Percentiles rank a stretch among this genome's conserved stretches.
Evolutionary conservation across 2,888 invertebrate species (phyloP).

Genomic region (Rhabditophanes sp.): DNA sequence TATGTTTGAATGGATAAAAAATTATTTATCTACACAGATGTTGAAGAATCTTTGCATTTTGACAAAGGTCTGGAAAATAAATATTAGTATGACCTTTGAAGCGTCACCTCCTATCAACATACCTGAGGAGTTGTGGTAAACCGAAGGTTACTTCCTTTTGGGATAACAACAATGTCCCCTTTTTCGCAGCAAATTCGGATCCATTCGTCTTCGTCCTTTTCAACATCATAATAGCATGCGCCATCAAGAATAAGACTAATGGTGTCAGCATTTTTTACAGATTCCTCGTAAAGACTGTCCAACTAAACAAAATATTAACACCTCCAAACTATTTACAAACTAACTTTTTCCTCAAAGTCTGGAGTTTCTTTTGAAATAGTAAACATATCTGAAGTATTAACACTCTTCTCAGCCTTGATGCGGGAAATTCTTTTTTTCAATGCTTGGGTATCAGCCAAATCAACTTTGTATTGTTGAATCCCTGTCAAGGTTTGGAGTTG

Average conservation of each 20-base stretch:
- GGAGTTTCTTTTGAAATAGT: conserved; percentile 2
- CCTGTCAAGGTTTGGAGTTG: conserved; percentile 10
- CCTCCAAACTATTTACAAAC: not conserved
- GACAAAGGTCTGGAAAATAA: conserved; percentile 25
- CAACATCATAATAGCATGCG: conserved; percentile 32
- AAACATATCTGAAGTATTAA: conserved; percentile 22
- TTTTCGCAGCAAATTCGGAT: conserved; percentile 26
- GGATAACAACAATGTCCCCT: conserved; percentile 35
- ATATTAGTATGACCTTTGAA: too few species aligned
- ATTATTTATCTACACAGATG: too few species aligned
- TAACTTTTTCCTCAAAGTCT: conserved; percentile 30
- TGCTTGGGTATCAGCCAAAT: conserved; percentile 33
- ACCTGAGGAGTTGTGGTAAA: conserved; percentile 36
- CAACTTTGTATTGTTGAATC: conserved; percentile 17
- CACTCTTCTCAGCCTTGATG: conserved; percentile 28
- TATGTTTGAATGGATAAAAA: too few species aligned
- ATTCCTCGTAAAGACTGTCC: conserved; percentile 31
- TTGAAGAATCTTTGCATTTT: conserved; percentile 28
- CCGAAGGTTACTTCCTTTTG: conserved; percentile 24
- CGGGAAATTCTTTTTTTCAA: conserved; percentile 35
- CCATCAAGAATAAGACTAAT: conserved; percentile 31
- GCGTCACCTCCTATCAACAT: not conserved
- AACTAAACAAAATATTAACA: conserved; percentile 11
- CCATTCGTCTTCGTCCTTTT: conserved; percentile 31
- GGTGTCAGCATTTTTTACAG: conserved; percentile 22